phyloP scores from a whole-genome alignment of 2,113 vertebrate genomes.

The Dicaeum eximium region DNA sequence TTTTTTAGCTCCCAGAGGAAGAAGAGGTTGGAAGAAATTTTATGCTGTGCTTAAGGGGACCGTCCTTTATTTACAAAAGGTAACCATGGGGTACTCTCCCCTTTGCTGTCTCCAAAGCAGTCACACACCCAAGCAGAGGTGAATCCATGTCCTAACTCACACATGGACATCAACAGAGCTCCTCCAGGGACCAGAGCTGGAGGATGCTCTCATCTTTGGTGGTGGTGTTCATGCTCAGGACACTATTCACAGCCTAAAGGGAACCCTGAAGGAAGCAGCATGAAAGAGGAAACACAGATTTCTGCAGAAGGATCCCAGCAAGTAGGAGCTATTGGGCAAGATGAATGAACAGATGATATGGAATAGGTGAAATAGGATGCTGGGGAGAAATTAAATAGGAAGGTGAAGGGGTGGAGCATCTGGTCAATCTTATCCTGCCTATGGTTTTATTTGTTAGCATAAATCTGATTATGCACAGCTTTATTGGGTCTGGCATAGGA shows the following conservation, averaged over 20 bases:
- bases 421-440: neutral
- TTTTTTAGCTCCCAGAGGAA: conserved; percentile 87
- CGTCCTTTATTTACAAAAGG: conserved; percentile 95
- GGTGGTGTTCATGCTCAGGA: neutral
- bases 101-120: neutral
- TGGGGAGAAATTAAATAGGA: neutral
- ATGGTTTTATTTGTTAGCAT: neutral
- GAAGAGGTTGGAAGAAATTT: conserved; percentile 98
- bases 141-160: neutral
- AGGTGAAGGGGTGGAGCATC: neutral
- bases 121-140: neutral
- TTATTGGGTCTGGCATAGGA: neutral
- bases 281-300: neutral
- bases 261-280: neutral
- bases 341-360: neutral
- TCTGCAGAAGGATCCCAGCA: neutral
- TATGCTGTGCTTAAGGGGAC: conserved; percentile 97
- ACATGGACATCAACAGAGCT: neutral
- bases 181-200: neutral
- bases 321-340: neutral
- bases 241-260: neutral
- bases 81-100: conserved; percentile 35
- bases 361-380: neutral
- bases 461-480: neutral
- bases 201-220: neutral